Percentiles rank a stretch among this genome's conserved stretches.
Evolutionary conservation across 2,888 invertebrate genomes (phyloP).

Genomic region (Lobophora halterata): DNA sequence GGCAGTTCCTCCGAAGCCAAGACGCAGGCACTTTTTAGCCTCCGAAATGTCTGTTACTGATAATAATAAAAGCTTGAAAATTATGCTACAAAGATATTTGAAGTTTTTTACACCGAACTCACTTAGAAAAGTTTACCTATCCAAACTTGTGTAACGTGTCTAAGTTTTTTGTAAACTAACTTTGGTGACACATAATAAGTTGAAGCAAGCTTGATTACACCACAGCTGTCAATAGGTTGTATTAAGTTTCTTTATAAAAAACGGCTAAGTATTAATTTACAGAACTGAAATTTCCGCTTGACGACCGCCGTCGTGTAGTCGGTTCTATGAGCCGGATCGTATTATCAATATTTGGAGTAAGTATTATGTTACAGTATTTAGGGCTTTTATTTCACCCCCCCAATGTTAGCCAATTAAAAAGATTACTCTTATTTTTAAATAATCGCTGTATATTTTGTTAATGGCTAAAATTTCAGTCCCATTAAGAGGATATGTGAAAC

Average conservation of each 20-base stretch:
- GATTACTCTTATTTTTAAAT: not conserved
- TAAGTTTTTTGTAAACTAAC: conserved; percentile 8
- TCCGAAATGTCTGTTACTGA: too few species aligned
- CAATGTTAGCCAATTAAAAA: conserved; percentile 5
- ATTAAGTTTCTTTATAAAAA: conserved; percentile 55
- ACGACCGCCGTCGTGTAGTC: conserved; percentile 35
- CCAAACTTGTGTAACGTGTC: not conserved
- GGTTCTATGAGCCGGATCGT: conserved; percentile 51
- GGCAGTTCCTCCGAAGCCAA: not conserved
- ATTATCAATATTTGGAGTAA: conserved; percentile 40
- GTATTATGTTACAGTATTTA: conserved; percentile 52
- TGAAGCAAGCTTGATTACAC: conserved; percentile 41
- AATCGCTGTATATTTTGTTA: too few species aligned
- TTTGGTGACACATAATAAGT: conserved; percentile 25
- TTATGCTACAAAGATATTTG: too few species aligned
- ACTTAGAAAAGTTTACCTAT: too few species aligned
- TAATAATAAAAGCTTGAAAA: too few species aligned
- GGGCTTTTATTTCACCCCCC: conserved; percentile 20
- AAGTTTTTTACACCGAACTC: too few species aligned
- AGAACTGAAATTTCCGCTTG: conserved; percentile 42
- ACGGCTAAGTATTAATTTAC: conserved; percentile 39
- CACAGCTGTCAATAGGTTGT: conserved; percentile 54
- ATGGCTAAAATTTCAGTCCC: too few species aligned
- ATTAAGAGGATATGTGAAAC: too few species aligned
- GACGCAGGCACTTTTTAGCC: too few species aligned